These are phyloP conservation scores for Anthonomus grandis DNA, from an alignment of 1,140 invertebrate species.

Conservation along the genomic window DNA sequence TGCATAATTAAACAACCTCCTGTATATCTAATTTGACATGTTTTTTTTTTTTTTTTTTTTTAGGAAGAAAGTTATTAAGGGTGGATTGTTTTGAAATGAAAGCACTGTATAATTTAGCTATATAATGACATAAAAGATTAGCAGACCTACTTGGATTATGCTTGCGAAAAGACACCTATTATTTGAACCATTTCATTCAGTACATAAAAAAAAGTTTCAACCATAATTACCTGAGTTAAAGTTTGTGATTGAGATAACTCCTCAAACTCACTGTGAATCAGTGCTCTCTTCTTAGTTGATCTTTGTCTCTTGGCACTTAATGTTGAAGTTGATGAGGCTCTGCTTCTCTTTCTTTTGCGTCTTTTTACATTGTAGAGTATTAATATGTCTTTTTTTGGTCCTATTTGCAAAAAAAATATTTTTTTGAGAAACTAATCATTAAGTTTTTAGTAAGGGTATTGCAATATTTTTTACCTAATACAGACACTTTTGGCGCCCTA, in stretches of 20 bases:
- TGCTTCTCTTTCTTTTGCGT: constrained; percentile 36
- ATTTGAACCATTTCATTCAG: too few species aligned
- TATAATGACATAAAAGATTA: too few species aligned
- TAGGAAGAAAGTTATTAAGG: too few species aligned
- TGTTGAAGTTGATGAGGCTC: constrained; percentile 14
- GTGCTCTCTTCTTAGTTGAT: constrained; percentile 14
- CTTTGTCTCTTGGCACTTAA: constrained; percentile 3
- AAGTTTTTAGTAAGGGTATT: too few species aligned
- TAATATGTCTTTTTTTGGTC: constrained; percentile 47
- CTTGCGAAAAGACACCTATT: too few species aligned
- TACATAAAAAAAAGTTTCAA: background rate
- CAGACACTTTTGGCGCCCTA: constrained; percentile 54
- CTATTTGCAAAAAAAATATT: constrained; percentile 4
- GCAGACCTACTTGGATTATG: too few species aligned
- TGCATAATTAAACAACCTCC: too few species aligned
- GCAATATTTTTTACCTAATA: constrained; percentile 27
- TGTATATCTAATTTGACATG: too few species aligned
- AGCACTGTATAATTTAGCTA: too few species aligned
- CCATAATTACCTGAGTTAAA: constrained; percentile 9
- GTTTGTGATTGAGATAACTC: constrained; percentile 39
- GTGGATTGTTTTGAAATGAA: too few species aligned
- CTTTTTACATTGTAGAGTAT: constrained; percentile 52
- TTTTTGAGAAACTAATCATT: too few species aligned
- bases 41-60: too few species aligned
- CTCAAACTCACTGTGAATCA: constrained; percentile 45